phyloP scores from a whole-genome alignment of 2,797 vertebrate genomes.

The Danio albolineatus region DNA sequence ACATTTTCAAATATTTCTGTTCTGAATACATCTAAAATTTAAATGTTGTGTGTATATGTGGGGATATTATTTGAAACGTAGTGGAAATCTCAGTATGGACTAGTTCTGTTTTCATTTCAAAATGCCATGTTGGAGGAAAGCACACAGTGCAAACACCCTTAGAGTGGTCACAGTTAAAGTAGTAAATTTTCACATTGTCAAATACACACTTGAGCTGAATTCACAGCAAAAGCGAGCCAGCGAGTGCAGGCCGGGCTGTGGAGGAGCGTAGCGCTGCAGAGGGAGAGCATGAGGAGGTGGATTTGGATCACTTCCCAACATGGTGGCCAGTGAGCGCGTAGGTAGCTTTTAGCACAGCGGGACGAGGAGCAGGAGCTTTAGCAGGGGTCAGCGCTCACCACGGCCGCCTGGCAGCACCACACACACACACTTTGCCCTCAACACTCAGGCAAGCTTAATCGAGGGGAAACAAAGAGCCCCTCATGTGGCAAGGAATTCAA shows the following conservation, averaged over 20 bases:
- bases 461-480: slow-evolving; percentile 40
- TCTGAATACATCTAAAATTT: no score
- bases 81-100: no score
- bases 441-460: slow-evolving; percentile 43
- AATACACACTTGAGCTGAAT: slow-evolving; percentile 2
- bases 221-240: slow-evolving; percentile 7
- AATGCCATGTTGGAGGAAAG: no score
- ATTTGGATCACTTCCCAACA: slow-evolving; percentile 76
- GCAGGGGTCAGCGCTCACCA: slow-evolving; percentile 73
- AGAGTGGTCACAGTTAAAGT: neutral
- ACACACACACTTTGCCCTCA: slow-evolving; percentile 50
- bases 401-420: slow-evolving; percentile 61
- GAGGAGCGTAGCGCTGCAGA: slow-evolving; percentile 15
- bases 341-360: slow-evolving; percentile 78
- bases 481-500: slow-evolving; percentile 36
- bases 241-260: slow-evolving; percentile 55
- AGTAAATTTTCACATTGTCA: neutral
- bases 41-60: no score
- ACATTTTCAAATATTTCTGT: no score
- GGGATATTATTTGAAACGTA: no score
- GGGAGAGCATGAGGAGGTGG: slow-evolving; percentile 43
- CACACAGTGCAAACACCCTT: no score
- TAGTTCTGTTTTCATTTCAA: no score
- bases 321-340: slow-evolving; percentile 71
- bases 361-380: slow-evolving; percentile 66